Evolutionary conservation across 2,888 invertebrate species (phyloP), one percentile per base, ranked within the genome.

Genomic region (Drosophila parthenogenetica): DNA sequence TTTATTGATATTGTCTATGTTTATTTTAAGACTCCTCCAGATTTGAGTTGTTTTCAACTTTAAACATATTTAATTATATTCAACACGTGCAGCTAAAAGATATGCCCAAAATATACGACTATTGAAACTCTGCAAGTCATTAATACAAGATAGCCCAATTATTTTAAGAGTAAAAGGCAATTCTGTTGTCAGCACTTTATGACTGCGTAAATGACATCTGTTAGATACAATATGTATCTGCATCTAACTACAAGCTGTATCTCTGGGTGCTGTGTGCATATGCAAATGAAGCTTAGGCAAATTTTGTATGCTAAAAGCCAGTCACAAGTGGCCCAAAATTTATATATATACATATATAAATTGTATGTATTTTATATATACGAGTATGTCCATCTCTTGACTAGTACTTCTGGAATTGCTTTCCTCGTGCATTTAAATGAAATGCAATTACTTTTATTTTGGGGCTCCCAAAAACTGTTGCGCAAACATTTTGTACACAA

Each of bases 391-490:
- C 29, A 29, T 63, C 54, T 39, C 51, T 48, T 59, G 59, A 10
- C 40, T 65, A n/a, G 17, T 40, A 51, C 58, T 66, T 67, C 67
- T 68, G 46, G 55, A 65, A 67, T 68, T 55, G 60, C 22, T 35
- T 16, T 55, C 49, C 22, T 5, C 49, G 49, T 60, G 57, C 59
- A 61, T 69, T 79, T 69, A 75, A 82, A 90, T 85, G 77, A 89
- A 90, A 68, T 77, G 73, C 81, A 80, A 90, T 87, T 82, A 87
- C 82, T 77, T 77, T 73, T 77, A 73, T 78, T 71, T 67, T 51
- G 16, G 42, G 39, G 49, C 8, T 13, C 17, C 35, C 37, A 49
- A 43, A 73, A 74, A 82, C 78, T 87, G 75, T 65, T 78, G 84
- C 66, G 65, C 69, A 73, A 75, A 75, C 73, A 83, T 70, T 78